phyloP scores from a whole-genome alignment of 64 coral and sea anemone genomes.

The Montipora sp. region DNA sequence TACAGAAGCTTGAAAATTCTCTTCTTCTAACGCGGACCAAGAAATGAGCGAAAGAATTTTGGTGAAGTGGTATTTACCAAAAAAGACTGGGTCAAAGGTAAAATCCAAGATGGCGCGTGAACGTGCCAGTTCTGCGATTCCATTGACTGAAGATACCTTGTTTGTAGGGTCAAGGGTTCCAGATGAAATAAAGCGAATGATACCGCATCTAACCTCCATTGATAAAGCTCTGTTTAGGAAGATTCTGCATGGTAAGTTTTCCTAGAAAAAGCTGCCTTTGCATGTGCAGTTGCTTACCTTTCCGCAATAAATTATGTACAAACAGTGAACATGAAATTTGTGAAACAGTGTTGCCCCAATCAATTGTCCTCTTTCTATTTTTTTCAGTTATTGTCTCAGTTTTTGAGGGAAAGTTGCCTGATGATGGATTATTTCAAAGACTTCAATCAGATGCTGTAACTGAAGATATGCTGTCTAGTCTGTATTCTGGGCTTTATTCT shows the following conservation, averaged over 20 bases:
- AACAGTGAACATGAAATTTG: too few species aligned
- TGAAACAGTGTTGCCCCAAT: too few species aligned
- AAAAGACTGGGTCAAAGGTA: neutral
- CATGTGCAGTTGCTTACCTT: too few species aligned
- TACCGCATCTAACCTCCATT: slow-evolving; percentile 73
- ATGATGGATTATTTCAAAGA: slow-evolving; percentile 67
- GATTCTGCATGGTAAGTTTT: slow-evolving; percentile 84
- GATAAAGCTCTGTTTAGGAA: slow-evolving; percentile 88
- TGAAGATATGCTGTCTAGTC: slow-evolving; percentile 62
- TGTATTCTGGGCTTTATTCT: slow-evolving; percentile 80
- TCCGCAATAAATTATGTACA: neutral
- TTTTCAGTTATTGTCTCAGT: slow-evolving; percentile 74
- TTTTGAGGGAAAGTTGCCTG: slow-evolving; percentile 74
- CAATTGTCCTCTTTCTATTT: neutral
- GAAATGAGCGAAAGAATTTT: neutral
- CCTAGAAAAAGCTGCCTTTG: neutral
- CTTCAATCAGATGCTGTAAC: slow-evolving; percentile 55
- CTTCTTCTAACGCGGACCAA: too few species aligned
- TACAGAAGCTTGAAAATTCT: too few species aligned
- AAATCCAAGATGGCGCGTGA: slow-evolving; percentile 96
- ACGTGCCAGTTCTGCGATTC: slow-evolving; percentile 65
- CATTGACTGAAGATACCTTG: slow-evolving; percentile 81
- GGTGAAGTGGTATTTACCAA: neutral
- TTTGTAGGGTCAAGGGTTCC: slow-evolving; percentile 93
- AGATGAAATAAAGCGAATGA: slow-evolving; percentile 81